phyloP scores from a whole-genome alignment of 2,113 vertebrate genomes.

The Arothron firmamentum region DNA sequence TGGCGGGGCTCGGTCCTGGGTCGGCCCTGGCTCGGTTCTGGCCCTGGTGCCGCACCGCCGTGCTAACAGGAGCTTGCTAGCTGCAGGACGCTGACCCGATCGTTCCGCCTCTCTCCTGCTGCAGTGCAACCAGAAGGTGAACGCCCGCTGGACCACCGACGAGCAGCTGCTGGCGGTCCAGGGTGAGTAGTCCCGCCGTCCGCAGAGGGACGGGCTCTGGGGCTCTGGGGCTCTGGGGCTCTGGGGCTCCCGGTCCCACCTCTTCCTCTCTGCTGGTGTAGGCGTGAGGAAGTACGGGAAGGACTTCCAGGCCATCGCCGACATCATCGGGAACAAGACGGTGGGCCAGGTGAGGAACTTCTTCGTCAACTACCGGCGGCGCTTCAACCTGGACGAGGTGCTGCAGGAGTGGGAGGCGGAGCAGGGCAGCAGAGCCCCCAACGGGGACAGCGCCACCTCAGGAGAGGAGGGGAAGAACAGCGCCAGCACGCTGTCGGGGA shows the following conservation, averaged over 20 bases:
- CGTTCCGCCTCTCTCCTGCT: slow-evolving; percentile 41
- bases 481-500: slow-evolving; percentile 91
- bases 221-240: too few species aligned
- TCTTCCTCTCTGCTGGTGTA: slow-evolving; percentile 49
- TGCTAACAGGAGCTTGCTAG: too few species aligned
- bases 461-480: slow-evolving; percentile 93
- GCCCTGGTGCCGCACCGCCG: too few species aligned
- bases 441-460: slow-evolving; percentile 87
- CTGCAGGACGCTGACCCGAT: too few species aligned
- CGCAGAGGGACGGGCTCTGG: too few species aligned
- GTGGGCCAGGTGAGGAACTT: slow-evolving; percentile 99
- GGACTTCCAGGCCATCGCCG: slow-evolving; percentile 99
- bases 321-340: slow-evolving; percentile 99
- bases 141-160: slow-evolving; percentile 98
- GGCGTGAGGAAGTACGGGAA: slow-evolving; percentile 98
- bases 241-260: too few species aligned
- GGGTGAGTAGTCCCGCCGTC: slow-evolving; percentile 76
- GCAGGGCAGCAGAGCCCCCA: slow-evolving; percentile 90
- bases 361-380: slow-evolving; percentile 99
- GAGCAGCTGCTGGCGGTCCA: slow-evolving; percentile 98
- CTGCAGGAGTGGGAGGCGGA: slow-evolving; percentile 99
- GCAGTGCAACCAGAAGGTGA: slow-evolving; percentile 96
- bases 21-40: too few species aligned
- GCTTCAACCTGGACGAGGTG: slow-evolving; percentile 99
- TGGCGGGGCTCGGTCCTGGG: too few species aligned